Evolutionary conservation across 1,140 invertebrate species (phyloP).

Genomic region (Sipha flava): DNA sequence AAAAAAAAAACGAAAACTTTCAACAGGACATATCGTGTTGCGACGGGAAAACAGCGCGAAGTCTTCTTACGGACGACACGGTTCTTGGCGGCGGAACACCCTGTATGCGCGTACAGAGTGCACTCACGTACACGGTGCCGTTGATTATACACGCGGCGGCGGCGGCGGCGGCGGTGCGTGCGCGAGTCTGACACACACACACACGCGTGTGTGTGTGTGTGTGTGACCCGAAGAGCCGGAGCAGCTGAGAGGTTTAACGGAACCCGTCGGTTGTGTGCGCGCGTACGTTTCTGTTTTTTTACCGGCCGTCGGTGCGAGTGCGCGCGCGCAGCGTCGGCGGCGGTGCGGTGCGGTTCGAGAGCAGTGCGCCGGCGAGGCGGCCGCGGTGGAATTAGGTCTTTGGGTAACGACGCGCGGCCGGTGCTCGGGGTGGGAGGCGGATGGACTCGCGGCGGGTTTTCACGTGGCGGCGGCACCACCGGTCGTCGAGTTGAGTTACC

Average conservation of each 20-base stretch:
- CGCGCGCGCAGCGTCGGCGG: not conserved
- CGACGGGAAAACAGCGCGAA: too few species aligned
- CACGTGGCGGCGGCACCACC: conserved; percentile 8
- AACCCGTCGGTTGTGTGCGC: conserved; percentile 11
- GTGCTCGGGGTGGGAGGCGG: conserved; percentile 25
- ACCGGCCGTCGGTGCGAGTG: not conserved
- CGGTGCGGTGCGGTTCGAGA: not conserved
- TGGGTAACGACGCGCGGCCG: conserved; percentile 19
- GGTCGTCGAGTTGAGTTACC: conserved; percentile 20
- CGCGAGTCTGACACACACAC: not conserved
- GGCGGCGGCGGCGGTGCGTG: too few species aligned
- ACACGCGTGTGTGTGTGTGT: not conserved
- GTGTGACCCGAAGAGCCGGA: conserved; percentile 20
- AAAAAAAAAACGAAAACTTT: too few species aligned
- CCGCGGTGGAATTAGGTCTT: conserved; percentile 23
- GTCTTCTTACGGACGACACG: too few species aligned
- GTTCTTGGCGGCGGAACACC: too few species aligned
- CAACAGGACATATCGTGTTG: too few species aligned
- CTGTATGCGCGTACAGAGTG: too few species aligned
- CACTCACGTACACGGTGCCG: too few species aligned
- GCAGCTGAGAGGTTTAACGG: conserved; percentile 29
- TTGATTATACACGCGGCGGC: too few species aligned
- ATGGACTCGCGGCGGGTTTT: conserved; percentile 28
- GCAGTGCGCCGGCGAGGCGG: not conserved
- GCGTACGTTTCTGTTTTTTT: too few species aligned